Evolutionary conservation across 2,888 invertebrate genomes (phyloP).

Genomic region (Mactromeris polynyma): DNA sequence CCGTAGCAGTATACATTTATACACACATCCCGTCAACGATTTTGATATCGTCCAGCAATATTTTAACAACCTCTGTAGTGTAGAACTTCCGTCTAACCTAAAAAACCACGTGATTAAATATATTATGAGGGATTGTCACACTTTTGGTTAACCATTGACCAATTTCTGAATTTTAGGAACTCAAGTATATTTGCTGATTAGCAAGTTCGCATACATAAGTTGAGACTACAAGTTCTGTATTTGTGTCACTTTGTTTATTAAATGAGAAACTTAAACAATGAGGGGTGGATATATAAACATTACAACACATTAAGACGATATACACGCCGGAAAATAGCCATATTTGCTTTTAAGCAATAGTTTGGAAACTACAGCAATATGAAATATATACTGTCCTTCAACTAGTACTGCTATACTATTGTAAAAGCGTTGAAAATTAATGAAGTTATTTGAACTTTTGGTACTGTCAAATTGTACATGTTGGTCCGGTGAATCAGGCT

Average conservation of each 20-base stretch:
- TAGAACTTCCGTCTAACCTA: conserved; percentile 36
- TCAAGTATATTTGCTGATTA: conserved; percentile 53
- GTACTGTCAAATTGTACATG: too few relatives aligned
- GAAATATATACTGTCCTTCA: too few relatives aligned
- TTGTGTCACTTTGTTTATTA: conserved; percentile 37
- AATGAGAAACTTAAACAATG: conserved; percentile 55
- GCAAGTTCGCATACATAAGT: conserved; percentile 44
- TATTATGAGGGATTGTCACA: conserved; percentile 30
- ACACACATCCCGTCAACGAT: conserved; percentile 56
- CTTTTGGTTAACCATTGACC: conserved; percentile 32
- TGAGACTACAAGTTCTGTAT: conserved; percentile 40
- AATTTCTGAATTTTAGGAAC: conserved; percentile 17
- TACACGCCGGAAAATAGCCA: too few relatives aligned
- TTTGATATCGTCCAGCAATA: conserved; percentile 46
- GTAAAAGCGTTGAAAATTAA: too few relatives aligned
- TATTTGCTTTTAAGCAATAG: too few relatives aligned
- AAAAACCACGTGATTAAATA: conserved; percentile 52
- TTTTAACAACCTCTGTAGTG: conserved; percentile 19
- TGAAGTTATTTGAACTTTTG: too few relatives aligned
- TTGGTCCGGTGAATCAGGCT: too few relatives aligned
- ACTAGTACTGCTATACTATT: too few relatives aligned
- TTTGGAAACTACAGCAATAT: too few relatives aligned
- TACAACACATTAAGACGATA: too few relatives aligned
- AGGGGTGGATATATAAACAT: conserved; percentile 48
- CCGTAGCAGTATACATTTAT: too few relatives aligned